Evolutionary conservation across 2,113 vertebrate species (phyloP), one percentile per base, ranked within the genome.

Genomic region (Pachypanchax playfairii): DNA sequence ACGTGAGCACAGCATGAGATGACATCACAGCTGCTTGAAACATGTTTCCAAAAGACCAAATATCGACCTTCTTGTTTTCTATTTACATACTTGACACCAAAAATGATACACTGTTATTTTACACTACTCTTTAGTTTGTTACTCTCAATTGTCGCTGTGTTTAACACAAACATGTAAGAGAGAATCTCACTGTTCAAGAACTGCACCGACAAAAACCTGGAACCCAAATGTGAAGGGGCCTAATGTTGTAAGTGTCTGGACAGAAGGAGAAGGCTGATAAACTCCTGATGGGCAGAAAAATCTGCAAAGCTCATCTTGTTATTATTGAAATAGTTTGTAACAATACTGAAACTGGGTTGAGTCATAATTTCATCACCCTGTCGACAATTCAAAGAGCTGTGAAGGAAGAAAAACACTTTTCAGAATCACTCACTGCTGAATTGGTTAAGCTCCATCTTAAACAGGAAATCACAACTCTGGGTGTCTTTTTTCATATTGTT

Each of bases 311-410:
- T 51, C 10, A 3, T 57, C 3, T 44, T 58, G 50, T 74, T 48
- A 26, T 55, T n/a, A 25, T 24, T 9, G 31, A 59, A 46, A 15
- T 43, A 24, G 47, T 44, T 39, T 3, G 13, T n/a, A 59, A 25
- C 49, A 41, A 67, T 21, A 44, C 3, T 17, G 21, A 28, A 38
- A 36, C 18, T 9, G 21, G 5, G 65, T 76, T 73, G 72, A 70
- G 55, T 76, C 72, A 70, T 47, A 25, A 36, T 73, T 76, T 76
- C 68, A 76, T 79, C 76, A 73, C 12, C 50, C 42, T 46, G 36
- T 70, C 63, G 41, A 11, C 70, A 41, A 67, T 63, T 61, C 65
- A 61, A 52, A 22, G 53, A 31, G 49, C 26, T 25, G 43, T 60
- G 48, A 61, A 65, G 53, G 35, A 20, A 36, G 11, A 61, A 28